Evolutionary conservation across 2,888 invertebrate genomes (phyloP).

Genomic region (Heteropelma amictum): DNA sequence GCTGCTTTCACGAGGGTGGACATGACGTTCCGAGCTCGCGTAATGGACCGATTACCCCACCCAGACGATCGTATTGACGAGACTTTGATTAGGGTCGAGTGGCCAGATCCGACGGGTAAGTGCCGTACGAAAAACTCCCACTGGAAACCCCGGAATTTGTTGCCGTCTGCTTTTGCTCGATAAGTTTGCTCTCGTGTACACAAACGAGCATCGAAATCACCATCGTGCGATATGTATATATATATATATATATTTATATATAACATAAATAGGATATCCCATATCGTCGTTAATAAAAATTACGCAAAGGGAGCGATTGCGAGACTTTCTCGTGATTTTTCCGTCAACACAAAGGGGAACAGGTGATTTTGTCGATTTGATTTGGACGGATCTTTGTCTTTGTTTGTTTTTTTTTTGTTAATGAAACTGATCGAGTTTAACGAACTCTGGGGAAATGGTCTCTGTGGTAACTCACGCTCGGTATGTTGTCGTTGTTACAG

Average conservation of each 20-base stretch:
- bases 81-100: constrained; percentile 78
- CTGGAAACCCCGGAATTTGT: background rate
- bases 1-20: constrained; percentile 66
- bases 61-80: constrained; percentile 76
- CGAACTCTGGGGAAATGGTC: background rate
- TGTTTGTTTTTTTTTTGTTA: background rate
- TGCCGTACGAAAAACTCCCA: constrained; percentile 55
- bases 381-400: background rate
- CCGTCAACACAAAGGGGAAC: too few relatives aligned
- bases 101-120: constrained; percentile 76
- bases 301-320: too few relatives aligned
- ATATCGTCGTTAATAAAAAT: constrained; percentile 21
- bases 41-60: constrained; percentile 78
- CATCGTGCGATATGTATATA: too few relatives aligned
- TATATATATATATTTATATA: too few relatives aligned
- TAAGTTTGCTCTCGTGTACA: constrained; percentile 44
- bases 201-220: constrained; percentile 49
- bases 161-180: constrained; percentile 26
- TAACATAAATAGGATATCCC: too few relatives aligned
- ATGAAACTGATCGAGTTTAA: background rate
- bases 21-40: constrained; percentile 71
- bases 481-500: constrained; percentile 98
- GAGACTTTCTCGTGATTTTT: too few relatives aligned
- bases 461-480: constrained; percentile 90
- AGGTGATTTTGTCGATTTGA: too few relatives aligned